These are phyloP conservation scores for Tenthredo notha DNA, from an alignment of 2,888 invertebrate species.

Conservation along the genomic window DNA sequence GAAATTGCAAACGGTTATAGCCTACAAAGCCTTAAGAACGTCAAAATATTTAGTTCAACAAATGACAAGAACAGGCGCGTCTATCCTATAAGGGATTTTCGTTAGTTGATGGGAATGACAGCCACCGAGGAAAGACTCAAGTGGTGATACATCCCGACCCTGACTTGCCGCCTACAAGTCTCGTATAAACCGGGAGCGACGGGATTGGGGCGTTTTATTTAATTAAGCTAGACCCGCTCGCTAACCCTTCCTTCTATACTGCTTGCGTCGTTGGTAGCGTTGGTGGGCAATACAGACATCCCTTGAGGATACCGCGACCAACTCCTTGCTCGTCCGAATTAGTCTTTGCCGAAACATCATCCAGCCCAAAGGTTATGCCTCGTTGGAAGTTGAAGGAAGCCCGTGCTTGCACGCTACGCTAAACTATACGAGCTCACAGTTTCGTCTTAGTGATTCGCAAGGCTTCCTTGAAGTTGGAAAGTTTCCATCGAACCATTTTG, in stretches of 20 bases:
- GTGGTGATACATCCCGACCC: slow-evolving; percentile 60
- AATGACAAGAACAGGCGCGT: slow-evolving; percentile 27
- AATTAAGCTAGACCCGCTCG: slow-evolving; percentile 70
- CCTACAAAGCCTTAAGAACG: not conserved
- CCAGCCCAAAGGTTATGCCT: slow-evolving; percentile 61
- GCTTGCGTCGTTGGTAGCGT: slow-evolving; percentile 35
- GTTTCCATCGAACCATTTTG: not conserved
- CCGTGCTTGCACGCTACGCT: slow-evolving; percentile 27
- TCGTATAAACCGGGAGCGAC: slow-evolving; percentile 63
- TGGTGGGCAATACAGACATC: slow-evolving; percentile 59
- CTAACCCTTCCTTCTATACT: slow-evolving; percentile 64
- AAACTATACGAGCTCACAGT: slow-evolving; percentile 13
- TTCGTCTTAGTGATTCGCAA: not conserved
- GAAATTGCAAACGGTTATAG: not conserved
- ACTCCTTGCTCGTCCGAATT: slow-evolving; percentile 66
- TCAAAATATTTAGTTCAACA: slow-evolving; percentile 13
- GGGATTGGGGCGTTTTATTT: slow-evolving; percentile 74
- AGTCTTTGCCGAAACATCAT: slow-evolving; percentile 59
- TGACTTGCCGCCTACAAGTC: slow-evolving; percentile 65
- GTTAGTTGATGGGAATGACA: slow-evolving; percentile 52
- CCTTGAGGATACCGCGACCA: slow-evolving; percentile 65
- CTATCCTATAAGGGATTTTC: slow-evolving; percentile 30
- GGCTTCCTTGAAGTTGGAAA: not conserved
- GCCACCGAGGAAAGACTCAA: slow-evolving; percentile 60
- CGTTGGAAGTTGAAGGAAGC: slow-evolving; percentile 55